Evolutionary conservation across 2,888 invertebrate genomes (phyloP).

Genomic region (Drosophila mulleri): DNA sequence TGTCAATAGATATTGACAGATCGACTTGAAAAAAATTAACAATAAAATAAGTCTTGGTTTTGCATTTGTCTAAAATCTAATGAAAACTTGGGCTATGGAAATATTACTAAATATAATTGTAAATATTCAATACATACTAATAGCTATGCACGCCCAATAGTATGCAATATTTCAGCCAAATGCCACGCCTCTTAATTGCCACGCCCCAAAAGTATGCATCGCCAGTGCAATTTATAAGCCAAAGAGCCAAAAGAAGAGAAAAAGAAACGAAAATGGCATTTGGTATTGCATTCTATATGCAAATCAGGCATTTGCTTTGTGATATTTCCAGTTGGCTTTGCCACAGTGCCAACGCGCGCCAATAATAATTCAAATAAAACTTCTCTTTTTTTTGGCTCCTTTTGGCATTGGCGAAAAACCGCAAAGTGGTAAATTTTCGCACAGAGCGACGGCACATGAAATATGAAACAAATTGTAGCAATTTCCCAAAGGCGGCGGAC

Average conservation of each 20-base stretch:
- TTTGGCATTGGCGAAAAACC: constrained; percentile 28
- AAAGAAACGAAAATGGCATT: constrained; percentile 45
- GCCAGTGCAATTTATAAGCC: constrained; percentile 15
- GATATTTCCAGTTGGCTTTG: constrained; percentile 36
- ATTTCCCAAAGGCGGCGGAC: constrained; percentile 68
- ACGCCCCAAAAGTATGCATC: constrained; percentile 34
- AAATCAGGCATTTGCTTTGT: constrained; percentile 62
- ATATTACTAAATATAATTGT: not conserved
- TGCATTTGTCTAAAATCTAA: too few species aligned
- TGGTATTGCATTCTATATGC: constrained; percentile 71
- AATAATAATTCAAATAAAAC: constrained; percentile 72
- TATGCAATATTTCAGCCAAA: constrained; percentile 23
- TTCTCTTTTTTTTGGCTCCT: not conserved
- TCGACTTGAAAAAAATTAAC: too few species aligned
- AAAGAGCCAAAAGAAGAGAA: not conserved
- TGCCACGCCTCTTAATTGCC: constrained; percentile 15
- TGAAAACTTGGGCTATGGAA: not conserved
- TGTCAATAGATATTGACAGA: not conserved
- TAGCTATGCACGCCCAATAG: constrained; percentile 2
- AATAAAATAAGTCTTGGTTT: too few species aligned
- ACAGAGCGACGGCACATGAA: constrained; percentile 57
- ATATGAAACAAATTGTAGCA: constrained; percentile 79
- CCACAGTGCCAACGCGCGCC: constrained; percentile 32
- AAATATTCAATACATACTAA: not conserved
- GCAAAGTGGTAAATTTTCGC: constrained; percentile 44